Evolutionary conservation across 2,113 vertebrate species (phyloP).

Genomic region (Triplophysa rosa): DNA sequence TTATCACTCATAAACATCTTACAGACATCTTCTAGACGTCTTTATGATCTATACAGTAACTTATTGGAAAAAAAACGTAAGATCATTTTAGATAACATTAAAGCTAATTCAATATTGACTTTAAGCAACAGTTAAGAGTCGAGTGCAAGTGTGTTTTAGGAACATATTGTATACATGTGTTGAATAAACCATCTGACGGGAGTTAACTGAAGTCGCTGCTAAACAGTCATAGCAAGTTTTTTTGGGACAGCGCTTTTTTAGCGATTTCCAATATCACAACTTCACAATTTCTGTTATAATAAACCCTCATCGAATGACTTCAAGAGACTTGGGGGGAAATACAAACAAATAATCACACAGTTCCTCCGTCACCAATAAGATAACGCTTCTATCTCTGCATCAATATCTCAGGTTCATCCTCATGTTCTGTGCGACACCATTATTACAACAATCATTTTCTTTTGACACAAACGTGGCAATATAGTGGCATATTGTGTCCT

Average conservation of each 20-base stretch:
- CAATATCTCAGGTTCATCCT: not conserved
- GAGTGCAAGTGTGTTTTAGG: too few species aligned
- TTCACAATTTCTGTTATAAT: not conserved
- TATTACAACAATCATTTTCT: constrained; percentile 24
- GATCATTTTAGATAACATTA: too few species aligned
- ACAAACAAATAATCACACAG: not conserved
- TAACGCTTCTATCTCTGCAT: not conserved
- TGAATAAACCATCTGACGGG: too few species aligned
- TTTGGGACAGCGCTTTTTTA: not conserved
- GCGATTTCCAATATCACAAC: not conserved
- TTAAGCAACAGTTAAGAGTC: too few species aligned
- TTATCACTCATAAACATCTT: too few species aligned
- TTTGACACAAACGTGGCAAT: constrained; percentile 2
- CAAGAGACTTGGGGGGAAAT: not conserved
- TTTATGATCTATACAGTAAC: too few species aligned
- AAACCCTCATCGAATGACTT: not conserved
- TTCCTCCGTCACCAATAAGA: not conserved
- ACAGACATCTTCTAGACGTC: too few species aligned
- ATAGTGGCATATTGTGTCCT: constrained; percentile 5
- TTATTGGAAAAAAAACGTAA: too few species aligned
- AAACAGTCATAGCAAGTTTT: not conserved
- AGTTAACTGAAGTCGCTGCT: too few species aligned
- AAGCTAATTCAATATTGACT: too few species aligned
- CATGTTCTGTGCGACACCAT: not conserved
- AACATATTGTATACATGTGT: too few species aligned